phyloP scores from a whole-genome alignment of 2,888 invertebrate genomes.

The Marronus borbonicus region DNA sequence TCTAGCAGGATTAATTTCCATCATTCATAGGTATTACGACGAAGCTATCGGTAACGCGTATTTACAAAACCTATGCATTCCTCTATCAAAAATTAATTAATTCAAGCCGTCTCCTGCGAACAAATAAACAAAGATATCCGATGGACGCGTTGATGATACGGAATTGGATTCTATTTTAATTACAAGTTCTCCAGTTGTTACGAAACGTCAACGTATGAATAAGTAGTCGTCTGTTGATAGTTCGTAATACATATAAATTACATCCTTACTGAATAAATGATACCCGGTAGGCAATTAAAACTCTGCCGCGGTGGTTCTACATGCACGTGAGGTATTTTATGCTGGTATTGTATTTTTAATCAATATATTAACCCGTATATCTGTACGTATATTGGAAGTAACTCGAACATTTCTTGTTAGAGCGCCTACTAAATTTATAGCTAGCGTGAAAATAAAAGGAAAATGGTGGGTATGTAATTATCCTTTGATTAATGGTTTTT shows the following conservation, averaged over 20 bases:
- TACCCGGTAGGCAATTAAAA: constrained; percentile 18
- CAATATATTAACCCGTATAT: not conserved
- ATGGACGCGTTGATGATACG: constrained; percentile 23
- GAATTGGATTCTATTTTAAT: constrained; percentile 36
- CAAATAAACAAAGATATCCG: constrained; percentile 7
- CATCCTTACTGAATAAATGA: constrained; percentile 32
- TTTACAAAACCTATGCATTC: not conserved
- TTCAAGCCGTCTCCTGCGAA: not conserved
- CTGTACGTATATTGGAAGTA: too few species aligned
- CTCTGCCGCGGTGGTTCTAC: not conserved
- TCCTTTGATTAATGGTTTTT: too few species aligned
- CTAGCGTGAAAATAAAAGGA: not conserved
- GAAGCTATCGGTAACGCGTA: not conserved
- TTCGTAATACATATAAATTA: constrained; percentile 37
- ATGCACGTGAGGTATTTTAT: constrained; percentile 4
- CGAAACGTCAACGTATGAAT: constrained; percentile 11
- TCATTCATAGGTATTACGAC: not conserved
- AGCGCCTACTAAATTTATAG: not conserved
- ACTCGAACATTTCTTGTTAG: not conserved
- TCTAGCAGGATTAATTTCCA: not conserved
- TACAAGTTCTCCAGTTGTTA: constrained; percentile 35
- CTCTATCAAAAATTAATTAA: constrained; percentile 20
- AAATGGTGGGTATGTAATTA: too few species aligned
- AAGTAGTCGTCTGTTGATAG: constrained; percentile 16
- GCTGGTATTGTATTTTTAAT: constrained; percentile 19